Evolutionary conservation across 2,797 vertebrate genomes (phyloP).

Genomic region (Remorina albescens): DNA sequence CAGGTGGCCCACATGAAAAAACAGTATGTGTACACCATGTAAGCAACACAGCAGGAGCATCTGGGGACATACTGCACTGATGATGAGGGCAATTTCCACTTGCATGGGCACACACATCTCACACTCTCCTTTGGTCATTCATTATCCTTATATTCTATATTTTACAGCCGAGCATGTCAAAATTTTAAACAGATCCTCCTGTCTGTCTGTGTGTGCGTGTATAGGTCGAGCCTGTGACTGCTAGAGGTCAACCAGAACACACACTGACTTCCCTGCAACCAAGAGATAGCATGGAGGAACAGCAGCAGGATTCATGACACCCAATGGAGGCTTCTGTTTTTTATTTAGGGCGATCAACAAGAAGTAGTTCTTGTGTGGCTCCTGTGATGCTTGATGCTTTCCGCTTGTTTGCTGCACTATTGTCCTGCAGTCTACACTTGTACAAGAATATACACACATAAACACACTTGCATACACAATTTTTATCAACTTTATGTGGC

Average conservation of each 20-base stretch:
- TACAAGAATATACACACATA: slow-evolving; percentile 32
- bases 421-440: slow-evolving; percentile 49
- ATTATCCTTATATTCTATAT: neutral
- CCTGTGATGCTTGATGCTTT: slow-evolving; percentile 47
- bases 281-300: slow-evolving; percentile 40
- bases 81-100: slow-evolving; percentile 37
- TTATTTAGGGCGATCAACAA: slow-evolving; percentile 43
- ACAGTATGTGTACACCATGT: neutral
- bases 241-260: slow-evolving; percentile 54
- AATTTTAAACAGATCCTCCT: slow-evolving; percentile 1
- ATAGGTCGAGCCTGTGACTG: slow-evolving; percentile 78
- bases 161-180: neutral
- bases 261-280: slow-evolving; percentile 46
- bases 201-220: slow-evolving; percentile 25
- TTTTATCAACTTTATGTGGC: slow-evolving; percentile 48
- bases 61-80: slow-evolving; percentile 27
- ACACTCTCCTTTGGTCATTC: neutral
- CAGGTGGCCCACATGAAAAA: slow-evolving; percentile 41
- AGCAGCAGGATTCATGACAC: slow-evolving; percentile 37
- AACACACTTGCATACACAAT: slow-evolving; percentile 19
- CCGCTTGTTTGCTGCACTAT: slow-evolving; percentile 54
- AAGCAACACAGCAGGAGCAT: slow-evolving; percentile 33
- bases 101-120: neutral
- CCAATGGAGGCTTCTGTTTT: slow-evolving; percentile 52
- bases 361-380: slow-evolving; percentile 50